Evolutionary conservation across 2,113 vertebrate species (phyloP), one percentile per base, ranked within the genome.

Genomic region (Larimichthys crocea): DNA sequence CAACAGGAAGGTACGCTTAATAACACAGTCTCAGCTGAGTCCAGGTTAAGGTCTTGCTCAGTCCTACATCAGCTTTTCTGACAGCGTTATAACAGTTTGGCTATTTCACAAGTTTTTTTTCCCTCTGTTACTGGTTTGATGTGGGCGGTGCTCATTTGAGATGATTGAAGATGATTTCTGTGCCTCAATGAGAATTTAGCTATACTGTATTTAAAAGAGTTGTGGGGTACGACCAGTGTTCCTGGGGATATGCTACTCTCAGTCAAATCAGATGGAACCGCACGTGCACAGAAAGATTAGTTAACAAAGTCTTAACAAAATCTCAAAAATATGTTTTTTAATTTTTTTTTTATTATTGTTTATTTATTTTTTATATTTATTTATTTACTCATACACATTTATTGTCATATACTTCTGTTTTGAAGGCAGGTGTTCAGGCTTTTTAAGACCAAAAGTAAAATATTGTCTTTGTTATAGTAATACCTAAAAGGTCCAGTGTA

Each of bases 1-100:
- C 95, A 98, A 96, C 93, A 94, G 63, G 80, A 96, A 96, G 96
- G 98, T 99, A 52, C 2, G 15, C 69, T 52, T n/a, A 24, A 20
- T 26, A 22, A 17, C 11, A 52, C 3, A 46, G 5, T 44, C 22
- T 22, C n/a, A 35, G 29, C 42, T 17, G 15, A 59, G 44, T 62
- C 2, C 29, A 24, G 24, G 35, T 64, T 26, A 19, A 14, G 35
- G 7, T 40, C 35, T 40, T 35, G 7, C 31, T 35, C 31, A 35
- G 31, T 35, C 31, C 31, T 7, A 7, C 31, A 35, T 59, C 15
- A 31, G 26, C 24, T 31, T 60, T 3, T 40, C 35, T 40, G 35
- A 7, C 35, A 40, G 8, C 2, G 31, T 35, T 35, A 31, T 4
- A 35, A 35, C 31, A 40, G 35, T 40, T 40, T 40, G 35, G 35